Evolutionary conservation across 2,113 vertebrate genomes (phyloP).

Genomic region (Labeo catla): DNA sequence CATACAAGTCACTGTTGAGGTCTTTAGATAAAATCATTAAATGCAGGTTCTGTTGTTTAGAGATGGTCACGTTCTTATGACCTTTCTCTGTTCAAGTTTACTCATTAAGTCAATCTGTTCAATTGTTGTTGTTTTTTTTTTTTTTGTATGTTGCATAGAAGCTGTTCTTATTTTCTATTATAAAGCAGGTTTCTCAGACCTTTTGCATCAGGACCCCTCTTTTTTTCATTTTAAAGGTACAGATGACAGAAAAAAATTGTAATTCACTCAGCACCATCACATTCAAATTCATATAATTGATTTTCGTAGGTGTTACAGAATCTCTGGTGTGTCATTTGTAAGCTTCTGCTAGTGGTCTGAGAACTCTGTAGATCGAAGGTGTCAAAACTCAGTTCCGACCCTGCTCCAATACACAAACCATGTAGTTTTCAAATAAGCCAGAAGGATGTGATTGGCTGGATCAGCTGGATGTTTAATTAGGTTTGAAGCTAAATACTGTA

Average conservation of each 20-base stretch:
- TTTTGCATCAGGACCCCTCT: background rate
- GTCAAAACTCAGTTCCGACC: background rate
- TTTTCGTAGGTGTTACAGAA: background rate
- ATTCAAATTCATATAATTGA: background rate
- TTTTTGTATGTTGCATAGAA: too few relatives aligned
- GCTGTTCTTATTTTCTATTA: too few relatives aligned
- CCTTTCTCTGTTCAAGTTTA: background rate
- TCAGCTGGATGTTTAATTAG: too few relatives aligned
- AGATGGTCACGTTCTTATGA: slow-evolving; percentile 10
- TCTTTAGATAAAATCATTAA: background rate
- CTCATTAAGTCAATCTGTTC: background rate
- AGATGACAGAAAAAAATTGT: background rate
- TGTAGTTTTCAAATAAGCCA: background rate
- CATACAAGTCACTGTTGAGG: slow-evolving; percentile 26
- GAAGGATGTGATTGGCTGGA: too few relatives aligned
- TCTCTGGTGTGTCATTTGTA: too few relatives aligned
- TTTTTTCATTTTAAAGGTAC: background rate
- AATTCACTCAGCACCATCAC: background rate
- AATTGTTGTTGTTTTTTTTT: too few relatives aligned
- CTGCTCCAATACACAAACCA: background rate
- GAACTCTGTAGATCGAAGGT: background rate
- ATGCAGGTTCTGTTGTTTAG: background rate
- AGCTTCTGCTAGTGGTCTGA: background rate
- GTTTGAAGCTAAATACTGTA: background rate
- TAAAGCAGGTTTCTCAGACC: slow-evolving; percentile 16